Evolutionary conservation across 2,113 vertebrate species (phyloP).

Genomic region (Grammomys surdaster): DNA sequence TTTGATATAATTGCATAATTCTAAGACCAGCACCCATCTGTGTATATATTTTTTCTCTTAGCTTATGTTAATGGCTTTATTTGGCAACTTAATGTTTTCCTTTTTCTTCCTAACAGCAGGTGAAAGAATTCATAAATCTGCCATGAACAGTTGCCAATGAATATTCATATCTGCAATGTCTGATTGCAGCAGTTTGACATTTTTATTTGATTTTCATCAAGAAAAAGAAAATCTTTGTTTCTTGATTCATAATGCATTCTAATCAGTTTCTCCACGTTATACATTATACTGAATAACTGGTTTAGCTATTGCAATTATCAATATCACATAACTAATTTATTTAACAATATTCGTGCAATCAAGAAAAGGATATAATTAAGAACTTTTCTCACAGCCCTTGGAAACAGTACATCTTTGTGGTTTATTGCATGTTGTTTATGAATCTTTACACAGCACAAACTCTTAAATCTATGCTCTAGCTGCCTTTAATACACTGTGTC

Average conservation of each 20-base stretch:
- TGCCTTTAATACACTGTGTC: not conserved
- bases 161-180: conserved; percentile 90
- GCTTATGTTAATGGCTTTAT: conserved; percentile 90
- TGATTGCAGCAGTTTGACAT: conserved; percentile 90
- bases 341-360: conserved; percentile 70
- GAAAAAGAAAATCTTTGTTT: conserved; percentile 84
- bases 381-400: conserved; percentile 28
- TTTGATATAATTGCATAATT: conserved; percentile 85
- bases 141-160: conserved; percentile 92
- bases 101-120: conserved; percentile 88
- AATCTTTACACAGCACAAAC: not conserved
- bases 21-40: conserved; percentile 87
- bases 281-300: conserved; percentile 61
- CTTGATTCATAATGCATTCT: conserved; percentile 85
- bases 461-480: not conserved
- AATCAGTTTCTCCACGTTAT: conserved; percentile 82
- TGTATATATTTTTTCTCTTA: conserved; percentile 86
- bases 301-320: conserved; percentile 82
- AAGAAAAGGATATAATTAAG: conserved; percentile 23
- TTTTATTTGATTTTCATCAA: conserved; percentile 89
- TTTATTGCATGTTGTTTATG: not conserved
- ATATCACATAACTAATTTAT: conserved; percentile 81
- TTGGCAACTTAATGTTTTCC: conserved; percentile 89
- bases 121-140: conserved; percentile 93
- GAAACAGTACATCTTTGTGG: not conserved